Evolutionary conservation across 2,113 vertebrate genomes (phyloP).

Genomic region (Astur gentilis): DNA sequence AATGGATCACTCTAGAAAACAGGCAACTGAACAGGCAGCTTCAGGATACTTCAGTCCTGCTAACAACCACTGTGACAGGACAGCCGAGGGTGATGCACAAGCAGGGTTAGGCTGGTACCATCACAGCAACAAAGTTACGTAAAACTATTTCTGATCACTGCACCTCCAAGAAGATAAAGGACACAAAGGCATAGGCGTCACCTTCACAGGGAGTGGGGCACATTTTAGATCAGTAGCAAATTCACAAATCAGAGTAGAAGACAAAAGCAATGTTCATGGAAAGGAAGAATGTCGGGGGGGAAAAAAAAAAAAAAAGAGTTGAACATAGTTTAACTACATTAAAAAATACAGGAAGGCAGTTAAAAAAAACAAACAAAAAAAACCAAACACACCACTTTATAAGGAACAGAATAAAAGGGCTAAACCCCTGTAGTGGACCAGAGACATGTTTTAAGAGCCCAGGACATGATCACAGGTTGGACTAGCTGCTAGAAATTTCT

Average conservation of each 20-base stretch:
- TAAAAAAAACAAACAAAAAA: background rate
- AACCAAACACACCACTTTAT: background rate
- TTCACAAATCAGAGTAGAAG: background rate
- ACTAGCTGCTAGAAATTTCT: background rate
- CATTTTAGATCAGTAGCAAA: background rate
- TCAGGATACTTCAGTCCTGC: background rate
- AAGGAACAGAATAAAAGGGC: background rate
- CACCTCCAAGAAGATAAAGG: rapidly evolving
- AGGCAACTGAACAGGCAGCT: background rate
- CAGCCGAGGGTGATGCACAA: rapidly evolving
- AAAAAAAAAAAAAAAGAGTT: background rate
- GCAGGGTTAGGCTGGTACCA: background rate
- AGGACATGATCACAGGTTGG: background rate
- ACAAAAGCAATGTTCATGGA: background rate
- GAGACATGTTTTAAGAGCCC: background rate
- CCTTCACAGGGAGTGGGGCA: background rate
- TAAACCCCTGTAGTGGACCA: background rate
- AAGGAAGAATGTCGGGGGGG: background rate
- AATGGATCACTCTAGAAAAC: background rate
- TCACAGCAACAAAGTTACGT: rapidly evolving
- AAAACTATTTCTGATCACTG: background rate
- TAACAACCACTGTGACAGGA: background rate
- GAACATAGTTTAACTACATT: background rate
- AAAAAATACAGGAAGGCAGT: background rate
- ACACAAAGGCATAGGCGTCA: background rate